Evolutionary conservation across 2,888 invertebrate species (phyloP).

Genomic region (Diplolepis rosae): DNA sequence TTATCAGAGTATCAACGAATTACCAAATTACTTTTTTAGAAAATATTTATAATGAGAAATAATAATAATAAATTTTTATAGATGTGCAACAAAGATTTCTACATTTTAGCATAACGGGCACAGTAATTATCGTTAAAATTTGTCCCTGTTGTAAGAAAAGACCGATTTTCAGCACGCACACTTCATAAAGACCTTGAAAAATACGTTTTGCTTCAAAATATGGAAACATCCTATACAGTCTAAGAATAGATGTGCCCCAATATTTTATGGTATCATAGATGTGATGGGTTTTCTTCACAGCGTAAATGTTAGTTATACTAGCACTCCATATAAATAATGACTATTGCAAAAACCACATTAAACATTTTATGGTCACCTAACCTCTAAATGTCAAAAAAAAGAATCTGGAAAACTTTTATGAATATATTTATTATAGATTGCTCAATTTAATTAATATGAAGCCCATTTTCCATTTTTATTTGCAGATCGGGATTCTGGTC

Average conservation of each 20-base stretch:
- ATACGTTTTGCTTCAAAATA: background rate
- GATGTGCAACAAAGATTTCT: no score
- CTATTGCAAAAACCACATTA: background rate
- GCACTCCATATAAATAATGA: background rate
- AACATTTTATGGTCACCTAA: background rate
- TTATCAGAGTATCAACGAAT: no score
- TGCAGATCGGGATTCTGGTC: slow-evolving; percentile 12
- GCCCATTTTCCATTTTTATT: slow-evolving; percentile 5
- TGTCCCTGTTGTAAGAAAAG: background rate
- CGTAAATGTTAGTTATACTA: slow-evolving; percentile 17
- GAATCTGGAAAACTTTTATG: no score
- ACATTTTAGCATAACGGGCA: no score
- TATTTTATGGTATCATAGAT: background rate
- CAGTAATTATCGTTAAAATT: background rate
- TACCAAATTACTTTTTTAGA: no score
- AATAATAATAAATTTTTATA: no score
- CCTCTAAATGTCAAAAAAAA: no score
- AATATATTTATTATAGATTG: no score
- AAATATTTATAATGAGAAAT: no score
- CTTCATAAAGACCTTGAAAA: background rate
- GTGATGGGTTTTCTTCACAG: slow-evolving; percentile 4
- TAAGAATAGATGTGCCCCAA: slow-evolving; percentile 1
- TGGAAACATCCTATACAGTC: background rate
- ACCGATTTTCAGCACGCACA: background rate
- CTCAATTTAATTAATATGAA: background rate